Evolutionary conservation across 1,140 invertebrate genomes (phyloP).

Genomic region (Drosophila serrata): DNA sequence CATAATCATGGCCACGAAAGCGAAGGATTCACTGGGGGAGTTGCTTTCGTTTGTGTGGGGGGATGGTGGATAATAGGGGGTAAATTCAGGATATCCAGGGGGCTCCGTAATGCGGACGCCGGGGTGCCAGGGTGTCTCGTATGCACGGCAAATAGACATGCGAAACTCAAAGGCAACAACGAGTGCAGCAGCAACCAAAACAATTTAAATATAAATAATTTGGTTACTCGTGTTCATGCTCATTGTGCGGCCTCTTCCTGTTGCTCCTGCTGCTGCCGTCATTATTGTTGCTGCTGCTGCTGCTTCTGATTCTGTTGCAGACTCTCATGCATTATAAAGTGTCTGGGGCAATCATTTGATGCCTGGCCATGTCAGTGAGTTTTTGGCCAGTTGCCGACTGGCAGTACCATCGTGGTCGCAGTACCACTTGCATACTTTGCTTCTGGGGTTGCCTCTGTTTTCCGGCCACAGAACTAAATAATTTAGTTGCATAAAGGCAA

Average conservation of each 20-base stretch:
- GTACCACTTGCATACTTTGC: conserved; percentile 46
- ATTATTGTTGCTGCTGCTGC: conserved; percentile 42
- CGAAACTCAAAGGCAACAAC: conserved; percentile 63
- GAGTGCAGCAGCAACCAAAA: conserved; percentile 62
- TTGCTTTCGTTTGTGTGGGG: background rate
- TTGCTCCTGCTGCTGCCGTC: conserved; percentile 41
- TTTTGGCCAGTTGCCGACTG: conserved; percentile 44
- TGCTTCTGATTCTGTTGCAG: conserved; percentile 30
- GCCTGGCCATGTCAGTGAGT: conserved; percentile 70
- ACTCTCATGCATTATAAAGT: conserved; percentile 82
- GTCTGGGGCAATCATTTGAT: conserved; percentile 81
- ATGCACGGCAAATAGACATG: conserved; percentile 57
- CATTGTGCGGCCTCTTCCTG: conserved; percentile 71
- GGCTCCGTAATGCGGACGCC: background rate
- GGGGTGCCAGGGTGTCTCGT: conserved; percentile 22
- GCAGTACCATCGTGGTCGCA: conserved; percentile 39
- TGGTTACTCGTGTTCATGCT: conserved; percentile 80
- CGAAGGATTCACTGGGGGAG: conserved; percentile 22
- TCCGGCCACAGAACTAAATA: conserved; percentile 74
- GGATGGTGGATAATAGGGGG: conserved; percentile 2
- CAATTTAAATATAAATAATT: conserved; percentile 84
- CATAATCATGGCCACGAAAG: conserved; percentile 73
- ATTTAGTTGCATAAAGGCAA: conserved; percentile 72
- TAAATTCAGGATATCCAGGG: background rate
- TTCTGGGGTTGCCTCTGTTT: conserved; percentile 30